Conservation (phyloP, 2,888 invertebrate species). For the Malthinus flaveolus region DNA sequence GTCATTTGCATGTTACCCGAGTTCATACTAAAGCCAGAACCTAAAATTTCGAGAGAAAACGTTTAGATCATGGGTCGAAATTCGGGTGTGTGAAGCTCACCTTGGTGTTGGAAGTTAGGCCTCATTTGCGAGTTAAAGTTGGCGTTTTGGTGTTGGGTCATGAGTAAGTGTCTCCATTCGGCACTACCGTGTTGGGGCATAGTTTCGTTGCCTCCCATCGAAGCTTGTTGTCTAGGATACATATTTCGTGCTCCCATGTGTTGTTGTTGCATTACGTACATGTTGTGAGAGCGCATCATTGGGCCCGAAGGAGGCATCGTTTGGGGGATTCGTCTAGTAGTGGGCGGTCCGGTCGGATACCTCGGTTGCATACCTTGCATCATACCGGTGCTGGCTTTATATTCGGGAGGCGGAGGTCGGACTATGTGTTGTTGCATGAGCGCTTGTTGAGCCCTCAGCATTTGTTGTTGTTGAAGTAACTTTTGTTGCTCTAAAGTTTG, state of each 20-base stretch:
- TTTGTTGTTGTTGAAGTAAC: conserved; percentile 58
- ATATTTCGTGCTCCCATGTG: conserved; percentile 54
- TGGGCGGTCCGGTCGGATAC: conserved; percentile 57
- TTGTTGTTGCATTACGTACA: conserved; percentile 62
- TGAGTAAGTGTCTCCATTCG: conserved; percentile 68
- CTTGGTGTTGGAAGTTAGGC: conserved; percentile 58
- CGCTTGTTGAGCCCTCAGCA: conserved; percentile 58
- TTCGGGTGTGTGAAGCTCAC: conserved; percentile 35
- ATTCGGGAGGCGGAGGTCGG: conserved; percentile 84
- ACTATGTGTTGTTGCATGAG: conserved; percentile 48
- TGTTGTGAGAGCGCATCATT: conserved; percentile 69
- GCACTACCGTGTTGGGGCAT: conserved; percentile 57
- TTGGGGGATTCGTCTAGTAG: conserved; percentile 68
- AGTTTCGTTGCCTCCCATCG: conserved; percentile 60
- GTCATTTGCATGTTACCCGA: conserved; percentile 56
- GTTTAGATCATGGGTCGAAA: neutral
- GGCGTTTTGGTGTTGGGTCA: conserved; percentile 60
- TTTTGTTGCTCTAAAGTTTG: conserved; percentile 52
- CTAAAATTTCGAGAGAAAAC: neutral
- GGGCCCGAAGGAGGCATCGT: conserved; percentile 73
- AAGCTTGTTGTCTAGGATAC: conserved; percentile 61
- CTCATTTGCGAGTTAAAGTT: conserved; percentile 57
- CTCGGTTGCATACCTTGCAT: conserved; percentile 51
- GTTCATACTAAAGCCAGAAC: conserved; percentile 34
- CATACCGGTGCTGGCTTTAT: conserved; percentile 69